Evolutionary conservation across 2,888 invertebrate species (phyloP).

Genomic region (Allygus modestus): DNA sequence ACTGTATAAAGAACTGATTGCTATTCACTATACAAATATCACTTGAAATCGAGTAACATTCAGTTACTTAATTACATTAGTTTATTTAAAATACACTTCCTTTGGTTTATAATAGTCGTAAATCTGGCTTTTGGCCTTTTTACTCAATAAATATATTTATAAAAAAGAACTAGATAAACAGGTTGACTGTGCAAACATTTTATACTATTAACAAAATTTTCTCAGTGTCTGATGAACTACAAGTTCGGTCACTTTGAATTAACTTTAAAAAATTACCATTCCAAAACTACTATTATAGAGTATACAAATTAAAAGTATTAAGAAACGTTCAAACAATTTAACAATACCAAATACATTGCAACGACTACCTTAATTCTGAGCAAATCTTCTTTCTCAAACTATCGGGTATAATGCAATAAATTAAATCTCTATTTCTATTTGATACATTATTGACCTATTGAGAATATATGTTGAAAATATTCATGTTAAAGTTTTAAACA

Average conservation of each 20-base stretch:
- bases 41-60: constrained; percentile 52
- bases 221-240: background rate
- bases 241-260: background rate
- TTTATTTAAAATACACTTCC: constrained; percentile 38
- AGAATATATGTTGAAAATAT: too few relatives aligned
- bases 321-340: background rate
- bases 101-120: constrained; percentile 49
- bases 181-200: background rate
- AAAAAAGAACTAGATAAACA: constrained; percentile 6
- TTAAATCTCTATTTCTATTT: background rate
- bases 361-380: constrained; percentile 8
- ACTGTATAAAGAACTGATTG: constrained; percentile 58
- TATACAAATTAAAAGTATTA: background rate
- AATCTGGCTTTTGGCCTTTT: constrained; percentile 13
- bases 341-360: constrained; percentile 19
- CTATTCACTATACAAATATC: constrained; percentile 58
- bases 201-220: background rate
- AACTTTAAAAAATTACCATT: background rate
- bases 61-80: constrained; percentile 45
- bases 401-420: background rate
- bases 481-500: too few relatives aligned
- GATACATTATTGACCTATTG: too few relatives aligned
- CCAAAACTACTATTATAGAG: background rate
- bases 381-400: constrained; percentile 12
- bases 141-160: constrained; percentile 19